Percentiles rank a stretch among this genome's conserved stretches.
phyloP scores from a whole-genome alignment of 2,888 invertebrate species.

The Oegoconia quadripuncta region DNA sequence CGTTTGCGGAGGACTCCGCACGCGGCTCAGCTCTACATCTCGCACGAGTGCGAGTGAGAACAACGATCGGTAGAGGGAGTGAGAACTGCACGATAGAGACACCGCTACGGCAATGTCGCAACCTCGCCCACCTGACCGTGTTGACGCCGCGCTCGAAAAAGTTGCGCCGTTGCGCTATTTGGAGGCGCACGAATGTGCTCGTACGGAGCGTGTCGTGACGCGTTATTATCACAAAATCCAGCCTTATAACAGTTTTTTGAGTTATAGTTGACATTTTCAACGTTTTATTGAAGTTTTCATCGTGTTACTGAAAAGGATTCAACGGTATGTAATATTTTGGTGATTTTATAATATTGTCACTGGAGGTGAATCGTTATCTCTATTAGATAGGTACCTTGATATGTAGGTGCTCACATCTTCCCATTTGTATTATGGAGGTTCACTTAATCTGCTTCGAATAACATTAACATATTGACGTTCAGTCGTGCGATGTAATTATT shows the following conservation, averaged over 20 bases:
- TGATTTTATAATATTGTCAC: conserved; percentile 28
- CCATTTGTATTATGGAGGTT: conserved; percentile 28
- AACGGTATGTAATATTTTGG: conserved; percentile 53
- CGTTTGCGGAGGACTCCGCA: conserved; percentile 64
- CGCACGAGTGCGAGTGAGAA: conserved; percentile 58
- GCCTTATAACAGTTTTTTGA: conserved; percentile 50
- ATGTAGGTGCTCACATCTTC: conserved; percentile 42
- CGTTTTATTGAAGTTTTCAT: conserved; percentile 34
- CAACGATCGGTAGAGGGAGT: conserved; percentile 35
- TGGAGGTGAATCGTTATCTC: conserved; percentile 49
- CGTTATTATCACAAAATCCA: conserved; percentile 62
- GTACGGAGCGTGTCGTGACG: conserved; percentile 62
- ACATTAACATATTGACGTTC: conserved; percentile 47
- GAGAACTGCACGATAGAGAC: conserved; percentile 42
- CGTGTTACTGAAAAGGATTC: conserved; percentile 29
- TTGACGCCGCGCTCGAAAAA: conserved; percentile 78
- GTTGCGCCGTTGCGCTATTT: conserved; percentile 79
- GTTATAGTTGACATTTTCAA: conserved; percentile 37
- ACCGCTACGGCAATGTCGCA: conserved; percentile 72
- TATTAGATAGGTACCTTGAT: conserved; percentile 38
- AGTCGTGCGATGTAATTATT: conserved; percentile 66
- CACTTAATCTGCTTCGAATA: conserved; percentile 37
- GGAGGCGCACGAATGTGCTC: conserved; percentile 75
- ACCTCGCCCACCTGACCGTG: conserved; percentile 80
- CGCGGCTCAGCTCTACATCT: conserved; percentile 34